Conservation (phyloP, 2,797 vertebrate species). For the Urocyon cinereoargenteus region DNA sequence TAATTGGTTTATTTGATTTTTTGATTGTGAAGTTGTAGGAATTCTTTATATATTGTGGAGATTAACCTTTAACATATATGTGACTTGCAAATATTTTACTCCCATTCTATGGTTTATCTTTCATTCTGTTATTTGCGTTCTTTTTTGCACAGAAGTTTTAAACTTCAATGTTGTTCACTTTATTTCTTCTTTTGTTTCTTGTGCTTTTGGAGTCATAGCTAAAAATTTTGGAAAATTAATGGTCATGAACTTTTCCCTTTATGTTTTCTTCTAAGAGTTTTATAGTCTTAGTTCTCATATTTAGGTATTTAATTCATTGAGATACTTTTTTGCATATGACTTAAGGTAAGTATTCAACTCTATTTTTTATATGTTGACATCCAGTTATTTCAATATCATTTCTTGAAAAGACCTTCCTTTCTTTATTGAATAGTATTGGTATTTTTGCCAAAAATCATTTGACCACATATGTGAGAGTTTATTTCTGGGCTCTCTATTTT, state of each 20-base stretch:
- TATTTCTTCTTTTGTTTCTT: not conserved
- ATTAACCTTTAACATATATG: not conserved
- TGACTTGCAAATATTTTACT: not conserved
- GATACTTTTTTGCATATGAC: not conserved
- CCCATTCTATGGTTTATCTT: not conserved
- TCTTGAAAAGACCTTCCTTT: not conserved
- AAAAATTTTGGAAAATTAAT: not conserved
- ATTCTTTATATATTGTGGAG: not conserved
- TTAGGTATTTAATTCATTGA: not conserved
- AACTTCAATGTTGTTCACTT: not conserved
- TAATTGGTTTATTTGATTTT: not conserved
- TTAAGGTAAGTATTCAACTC: not conserved
- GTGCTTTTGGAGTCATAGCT: not conserved
- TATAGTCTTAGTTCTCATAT: not conserved
- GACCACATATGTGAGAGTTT: not conserved
- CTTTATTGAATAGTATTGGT: not conserved
- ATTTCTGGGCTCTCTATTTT: not conserved
- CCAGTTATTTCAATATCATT: not conserved
- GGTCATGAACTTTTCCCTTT: not conserved
- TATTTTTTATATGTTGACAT: not conserved
- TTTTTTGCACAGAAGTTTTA: not conserved
- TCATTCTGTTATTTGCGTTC: not conserved
- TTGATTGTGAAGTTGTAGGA: not conserved
- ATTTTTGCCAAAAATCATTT: not conserved
- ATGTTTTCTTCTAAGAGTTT: not conserved